These are phyloP conservation scores for Lamprologus lemairii DNA, from an alignment of 2,113 vertebrate genomes.

Conservation along the genomic window DNA sequence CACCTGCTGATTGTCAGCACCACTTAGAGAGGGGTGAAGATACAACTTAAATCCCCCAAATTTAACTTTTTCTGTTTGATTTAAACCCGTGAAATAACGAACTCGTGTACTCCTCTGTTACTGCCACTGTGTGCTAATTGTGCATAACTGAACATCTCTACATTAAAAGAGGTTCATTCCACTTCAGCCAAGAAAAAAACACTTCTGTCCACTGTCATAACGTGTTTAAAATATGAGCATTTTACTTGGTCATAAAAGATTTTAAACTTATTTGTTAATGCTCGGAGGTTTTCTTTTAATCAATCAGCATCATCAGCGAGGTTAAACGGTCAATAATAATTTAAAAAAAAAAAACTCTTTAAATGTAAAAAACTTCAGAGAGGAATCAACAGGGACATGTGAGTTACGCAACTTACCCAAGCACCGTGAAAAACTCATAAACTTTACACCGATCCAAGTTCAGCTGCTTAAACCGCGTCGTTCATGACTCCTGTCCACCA, in stretches of 20 bases:
- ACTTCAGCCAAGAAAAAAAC: accelerated
- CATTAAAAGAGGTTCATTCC: neutral
- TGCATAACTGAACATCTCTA: neutral
- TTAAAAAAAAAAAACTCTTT: accelerated
- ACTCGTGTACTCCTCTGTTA: neutral
- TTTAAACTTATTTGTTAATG: neutral
- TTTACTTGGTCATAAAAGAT: neutral
- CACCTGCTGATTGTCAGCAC: neutral
- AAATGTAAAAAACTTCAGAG: neutral
- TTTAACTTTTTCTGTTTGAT: neutral
- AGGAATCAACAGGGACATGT: neutral
- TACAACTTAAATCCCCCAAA: neutral
- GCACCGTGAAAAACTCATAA: neutral
- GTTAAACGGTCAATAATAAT: neutral
- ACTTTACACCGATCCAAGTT: neutral
- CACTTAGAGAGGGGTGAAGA: neutral
- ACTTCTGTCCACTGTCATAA: neutral
- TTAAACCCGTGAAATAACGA: neutral
- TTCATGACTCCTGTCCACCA: neutral
- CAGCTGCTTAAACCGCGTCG: neutral
- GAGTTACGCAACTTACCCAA: neutral
- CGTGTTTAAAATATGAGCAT: neutral
- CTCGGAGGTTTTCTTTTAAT: neutral
- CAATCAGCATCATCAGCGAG: neutral
- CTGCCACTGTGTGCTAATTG: neutral